phyloP scores from a whole-genome alignment of 2,113 vertebrate genomes.

The Lamprologus lemairii region DNA sequence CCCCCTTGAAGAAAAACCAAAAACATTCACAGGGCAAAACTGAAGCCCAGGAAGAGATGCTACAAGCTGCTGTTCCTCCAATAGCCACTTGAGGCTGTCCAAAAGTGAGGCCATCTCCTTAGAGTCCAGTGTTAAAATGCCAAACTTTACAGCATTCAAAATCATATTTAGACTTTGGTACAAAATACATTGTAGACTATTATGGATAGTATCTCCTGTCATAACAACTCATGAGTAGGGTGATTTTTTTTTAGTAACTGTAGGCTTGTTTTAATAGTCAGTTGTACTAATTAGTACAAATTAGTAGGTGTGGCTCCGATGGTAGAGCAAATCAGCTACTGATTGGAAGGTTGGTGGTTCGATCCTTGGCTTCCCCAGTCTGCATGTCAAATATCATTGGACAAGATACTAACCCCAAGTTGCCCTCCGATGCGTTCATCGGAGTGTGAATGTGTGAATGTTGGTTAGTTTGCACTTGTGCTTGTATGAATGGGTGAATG shows the following conservation, averaged over 20 bases:
- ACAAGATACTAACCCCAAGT: background rate
- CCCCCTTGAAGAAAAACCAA: background rate
- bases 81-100: background rate
- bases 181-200: background rate
- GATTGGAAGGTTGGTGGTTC: background rate
- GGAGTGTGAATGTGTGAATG: background rate
- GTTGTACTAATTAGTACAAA: background rate
- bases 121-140: background rate
- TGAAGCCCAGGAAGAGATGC: background rate
- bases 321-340: background rate
- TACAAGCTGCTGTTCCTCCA: background rate
- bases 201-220: background rate
- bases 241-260: background rate
- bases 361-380: background rate
- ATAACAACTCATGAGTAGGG: background rate
- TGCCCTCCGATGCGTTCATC: background rate
- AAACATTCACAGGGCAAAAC: background rate
- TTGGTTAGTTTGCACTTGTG: background rate
- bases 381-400: background rate
- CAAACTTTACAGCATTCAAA: background rate
- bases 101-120: background rate
- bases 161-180: background rate
- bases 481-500: background rate
- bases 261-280: background rate
- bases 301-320: background rate